Conservation (phyloP, 2,888 invertebrate genomes). For the Leptinotarsa tumamoca region DNA sequence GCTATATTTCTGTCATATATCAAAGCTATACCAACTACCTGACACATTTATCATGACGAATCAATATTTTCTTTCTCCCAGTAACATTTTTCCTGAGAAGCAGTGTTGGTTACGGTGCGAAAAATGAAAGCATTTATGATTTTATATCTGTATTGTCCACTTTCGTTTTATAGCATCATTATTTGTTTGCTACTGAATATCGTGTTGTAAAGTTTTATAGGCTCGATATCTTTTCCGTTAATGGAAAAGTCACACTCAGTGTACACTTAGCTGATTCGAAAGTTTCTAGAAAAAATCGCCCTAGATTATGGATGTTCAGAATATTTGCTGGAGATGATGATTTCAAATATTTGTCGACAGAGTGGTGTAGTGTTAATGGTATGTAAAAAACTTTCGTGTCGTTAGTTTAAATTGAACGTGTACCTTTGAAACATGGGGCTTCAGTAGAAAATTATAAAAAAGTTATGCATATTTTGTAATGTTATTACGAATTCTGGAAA, state of each 20-base stretch:
- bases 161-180: conserved; percentile 59
- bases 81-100: neutral
- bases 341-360: neutral
- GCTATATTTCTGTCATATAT: conserved; percentile 4
- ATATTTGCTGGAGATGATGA: neutral
- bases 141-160: conserved; percentile 59
- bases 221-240: neutral
- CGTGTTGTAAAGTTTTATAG: conserved; percentile 50
- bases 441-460: no score
- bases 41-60: conserved; percentile 7
- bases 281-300: conserved; percentile 9
- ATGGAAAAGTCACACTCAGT: neutral
- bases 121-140: conserved; percentile 47
- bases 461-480: no score
- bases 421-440: no score
- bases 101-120: conserved; percentile 17
- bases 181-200: conserved; percentile 57
- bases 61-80: neutral
- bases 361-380: no score
- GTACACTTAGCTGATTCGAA: neutral
- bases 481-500: no score
- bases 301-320: neutral
- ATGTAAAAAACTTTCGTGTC: no score
- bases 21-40: neutral
- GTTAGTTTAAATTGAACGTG: no score